Conservation (phyloP, 2,888 invertebrate genomes). For the Creontiades dilutus region DNA sequence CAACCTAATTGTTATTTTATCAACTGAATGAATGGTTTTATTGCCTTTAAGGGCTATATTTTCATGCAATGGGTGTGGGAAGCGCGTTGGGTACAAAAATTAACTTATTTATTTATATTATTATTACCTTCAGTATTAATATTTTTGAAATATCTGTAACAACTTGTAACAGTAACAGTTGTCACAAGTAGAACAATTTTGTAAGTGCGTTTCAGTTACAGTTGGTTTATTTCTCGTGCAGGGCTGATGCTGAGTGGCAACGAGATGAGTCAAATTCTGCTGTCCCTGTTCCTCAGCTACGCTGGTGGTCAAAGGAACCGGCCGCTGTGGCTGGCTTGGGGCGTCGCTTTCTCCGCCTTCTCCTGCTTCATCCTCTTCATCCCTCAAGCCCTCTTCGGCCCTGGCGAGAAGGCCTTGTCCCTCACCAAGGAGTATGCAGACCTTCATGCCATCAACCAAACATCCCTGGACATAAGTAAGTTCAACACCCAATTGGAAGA, state of each 20-base stretch:
- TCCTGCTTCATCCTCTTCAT: constrained; percentile 83
- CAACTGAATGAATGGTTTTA: too few relatives aligned
- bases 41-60: too few relatives aligned
- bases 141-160: too few relatives aligned
- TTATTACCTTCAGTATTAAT: too few relatives aligned
- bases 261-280: constrained; percentile 84
- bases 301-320: constrained; percentile 85
- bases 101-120: too few relatives aligned
- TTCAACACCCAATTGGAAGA: background rate
- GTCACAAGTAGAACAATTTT: too few relatives aligned
- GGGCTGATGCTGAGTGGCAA: constrained; percentile 85
- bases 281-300: constrained; percentile 83
- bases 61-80: too few relatives aligned
- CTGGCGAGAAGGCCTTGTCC: constrained; percentile 80
- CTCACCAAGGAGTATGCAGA: constrained; percentile 79
- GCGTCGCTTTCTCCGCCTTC: constrained; percentile 82
- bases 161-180: too few relatives aligned
- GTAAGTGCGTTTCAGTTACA: too few relatives aligned
- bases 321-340: constrained; percentile 84
- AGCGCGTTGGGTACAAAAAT: too few relatives aligned
- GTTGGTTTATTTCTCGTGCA: constrained; percentile 77
- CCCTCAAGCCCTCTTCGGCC: constrained; percentile 83
- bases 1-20: too few relatives aligned
- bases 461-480: constrained; percentile 69
- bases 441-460: constrained; percentile 56